Evolutionary conservation across 2,888 invertebrate genomes (phyloP).

Genomic region (Microctonus aethiopoides): DNA sequence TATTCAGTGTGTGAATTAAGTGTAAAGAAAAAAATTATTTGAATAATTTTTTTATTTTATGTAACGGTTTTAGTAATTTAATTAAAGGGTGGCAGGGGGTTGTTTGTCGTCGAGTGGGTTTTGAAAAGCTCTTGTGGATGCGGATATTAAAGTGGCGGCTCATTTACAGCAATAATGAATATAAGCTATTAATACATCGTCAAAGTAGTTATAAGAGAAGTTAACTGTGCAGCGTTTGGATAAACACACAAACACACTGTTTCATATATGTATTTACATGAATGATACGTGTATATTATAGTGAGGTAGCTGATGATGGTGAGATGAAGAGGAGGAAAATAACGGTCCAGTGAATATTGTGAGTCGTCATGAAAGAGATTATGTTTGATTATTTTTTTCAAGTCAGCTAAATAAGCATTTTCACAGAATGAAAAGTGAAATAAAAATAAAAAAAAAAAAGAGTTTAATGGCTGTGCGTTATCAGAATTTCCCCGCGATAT

Average conservation of each 20-base stretch:
- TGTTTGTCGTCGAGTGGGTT: background rate
- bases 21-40: too few relatives aligned
- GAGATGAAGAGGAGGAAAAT: background rate
- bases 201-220: too few relatives aligned
- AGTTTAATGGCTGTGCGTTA: conserved; percentile 65
- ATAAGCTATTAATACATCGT: conserved; percentile 62
- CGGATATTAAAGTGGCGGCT: conserved; percentile 66
- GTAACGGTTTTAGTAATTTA: too few relatives aligned
- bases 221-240: conserved; percentile 17
- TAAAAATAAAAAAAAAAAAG: conserved; percentile 29
- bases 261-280: background rate
- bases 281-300: background rate
- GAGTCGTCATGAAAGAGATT: background rate
- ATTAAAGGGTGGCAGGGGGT: background rate
- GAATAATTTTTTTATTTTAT: too few relatives aligned
- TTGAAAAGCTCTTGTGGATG: conserved; percentile 37
- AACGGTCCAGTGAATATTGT: background rate
- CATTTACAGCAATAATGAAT: conserved; percentile 66
- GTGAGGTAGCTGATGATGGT: background rate
- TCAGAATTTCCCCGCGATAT: conserved; percentile 66
- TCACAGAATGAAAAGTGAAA: background rate
- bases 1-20: too few relatives aligned
- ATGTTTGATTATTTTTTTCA: background rate
- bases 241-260: conserved; percentile 19
- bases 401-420: background rate